These are phyloP conservation scores for Sinocyclocheilus grahami DNA, from an alignment of 2,113 vertebrate species.

Conservation along the genomic window DNA sequence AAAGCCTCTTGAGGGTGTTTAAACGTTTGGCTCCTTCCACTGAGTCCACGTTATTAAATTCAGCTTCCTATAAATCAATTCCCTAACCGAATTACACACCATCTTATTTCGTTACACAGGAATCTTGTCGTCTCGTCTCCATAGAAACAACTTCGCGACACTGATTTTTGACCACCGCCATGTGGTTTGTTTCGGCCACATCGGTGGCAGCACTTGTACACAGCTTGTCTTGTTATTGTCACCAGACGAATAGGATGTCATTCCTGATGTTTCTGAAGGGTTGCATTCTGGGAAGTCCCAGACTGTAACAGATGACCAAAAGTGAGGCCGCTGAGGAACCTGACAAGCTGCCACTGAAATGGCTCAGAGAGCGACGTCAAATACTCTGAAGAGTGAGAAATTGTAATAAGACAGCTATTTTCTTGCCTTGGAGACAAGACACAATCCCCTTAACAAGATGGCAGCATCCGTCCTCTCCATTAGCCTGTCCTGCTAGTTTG, in stretches of 20 bases:
- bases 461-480: neutral
- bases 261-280: neutral
- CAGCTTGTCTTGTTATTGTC: neutral
- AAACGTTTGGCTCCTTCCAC: neutral
- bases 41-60: slow-evolving; percentile 13
- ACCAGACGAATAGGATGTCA: neutral
- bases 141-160: neutral
- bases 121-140: slow-evolving; percentile 3
- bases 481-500: neutral
- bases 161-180: neutral
- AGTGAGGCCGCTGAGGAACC: neutral
- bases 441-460: neutral
- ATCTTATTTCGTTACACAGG: neutral
- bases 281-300: slow-evolving; percentile 34
- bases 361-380: slow-evolving; percentile 19
- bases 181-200: neutral
- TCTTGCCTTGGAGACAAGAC: neutral
- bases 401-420: slow-evolving; percentile 19
- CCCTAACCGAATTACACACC: neutral
- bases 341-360: slow-evolving; percentile 24
- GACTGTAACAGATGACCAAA: slow-evolving; percentile 25
- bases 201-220: neutral
- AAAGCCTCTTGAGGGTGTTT: slow-evolving; percentile 10
- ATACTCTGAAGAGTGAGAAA: slow-evolving; percentile 9
- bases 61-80: slow-evolving; percentile 19